A percentile compares a stretch with the other conserved stretches of the same genome.
Conservation (phyloP, 2,113 vertebrate species). For the Petrocephalus microphthalmus region DNA sequence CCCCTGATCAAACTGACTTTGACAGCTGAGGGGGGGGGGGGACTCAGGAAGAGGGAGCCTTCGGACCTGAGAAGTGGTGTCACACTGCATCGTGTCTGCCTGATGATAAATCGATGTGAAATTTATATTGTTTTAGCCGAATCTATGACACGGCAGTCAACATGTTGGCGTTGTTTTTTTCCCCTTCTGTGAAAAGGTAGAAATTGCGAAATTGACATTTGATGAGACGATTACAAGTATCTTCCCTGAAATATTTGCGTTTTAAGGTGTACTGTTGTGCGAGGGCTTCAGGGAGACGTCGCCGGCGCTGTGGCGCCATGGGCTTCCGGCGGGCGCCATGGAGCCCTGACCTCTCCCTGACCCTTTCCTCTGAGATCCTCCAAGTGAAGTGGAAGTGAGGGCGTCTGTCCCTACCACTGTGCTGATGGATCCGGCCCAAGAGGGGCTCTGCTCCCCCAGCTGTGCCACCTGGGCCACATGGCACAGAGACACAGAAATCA, state of each 20-base stretch:
- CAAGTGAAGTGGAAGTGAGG: conserved; percentile 1
- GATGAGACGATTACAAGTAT: background rate
- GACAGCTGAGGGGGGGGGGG: background rate
- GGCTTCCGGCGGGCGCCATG: background rate
- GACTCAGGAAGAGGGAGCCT: background rate
- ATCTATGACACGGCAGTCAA: background rate
- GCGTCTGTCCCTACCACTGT: background rate
- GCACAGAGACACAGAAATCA: background rate
- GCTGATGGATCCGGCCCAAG: background rate
- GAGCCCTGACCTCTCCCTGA: background rate
- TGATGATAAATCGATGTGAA: background rate
- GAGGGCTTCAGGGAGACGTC: background rate
- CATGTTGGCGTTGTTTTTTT: background rate
- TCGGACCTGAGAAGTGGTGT: background rate
- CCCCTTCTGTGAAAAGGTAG: background rate
- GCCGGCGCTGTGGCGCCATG: background rate
- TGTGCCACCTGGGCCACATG: background rate
- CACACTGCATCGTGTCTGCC: background rate
- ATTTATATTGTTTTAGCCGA: background rate
- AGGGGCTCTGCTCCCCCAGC: background rate
- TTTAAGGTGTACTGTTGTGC: background rate
- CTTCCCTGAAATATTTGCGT: background rate
- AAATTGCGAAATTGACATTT: background rate
- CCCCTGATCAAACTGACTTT: background rate
- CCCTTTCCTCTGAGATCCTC: conserved; percentile 4